phyloP scores from a whole-genome alignment of 2,113 vertebrate species.

The Megaptera novaeangliae region DNA sequence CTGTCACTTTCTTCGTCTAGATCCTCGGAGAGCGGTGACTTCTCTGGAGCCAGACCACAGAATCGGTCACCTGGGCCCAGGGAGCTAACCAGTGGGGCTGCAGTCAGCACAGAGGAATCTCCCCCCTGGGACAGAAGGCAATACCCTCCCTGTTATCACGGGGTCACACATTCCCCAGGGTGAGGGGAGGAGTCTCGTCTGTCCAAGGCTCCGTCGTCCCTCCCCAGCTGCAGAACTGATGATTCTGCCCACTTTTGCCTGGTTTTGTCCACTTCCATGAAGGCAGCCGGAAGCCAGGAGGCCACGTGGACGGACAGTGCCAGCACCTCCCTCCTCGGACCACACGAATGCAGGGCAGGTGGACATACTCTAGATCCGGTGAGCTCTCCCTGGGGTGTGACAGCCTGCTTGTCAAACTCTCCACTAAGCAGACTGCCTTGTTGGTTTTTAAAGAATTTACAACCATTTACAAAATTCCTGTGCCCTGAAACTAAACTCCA shows the following conservation, averaged over 20 bases:
- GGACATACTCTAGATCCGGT: not conserved
- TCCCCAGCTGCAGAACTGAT: not conserved
- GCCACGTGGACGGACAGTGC: accelerated
- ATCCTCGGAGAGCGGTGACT: not conserved
- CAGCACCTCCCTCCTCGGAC: not conserved
- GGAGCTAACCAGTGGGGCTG: not conserved
- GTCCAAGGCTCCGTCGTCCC: not conserved
- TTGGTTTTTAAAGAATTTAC: not conserved
- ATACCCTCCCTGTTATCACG: not conserved
- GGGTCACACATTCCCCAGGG: too few species aligned
- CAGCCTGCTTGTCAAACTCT: not conserved
- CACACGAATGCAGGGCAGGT: not conserved
- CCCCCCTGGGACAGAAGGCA: not conserved
- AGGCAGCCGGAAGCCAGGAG: not conserved
- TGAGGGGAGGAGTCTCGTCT: not conserved
- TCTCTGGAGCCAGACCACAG: not conserved
- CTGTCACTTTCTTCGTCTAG: not conserved
- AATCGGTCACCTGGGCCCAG: not conserved
- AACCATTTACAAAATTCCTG: not conserved
- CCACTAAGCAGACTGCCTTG: not conserved
- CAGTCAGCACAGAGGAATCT: too few species aligned
- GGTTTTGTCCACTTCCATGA: not conserved
- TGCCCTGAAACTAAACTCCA: not conserved
- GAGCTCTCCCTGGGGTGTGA: not conserved
- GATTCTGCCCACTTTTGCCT: not conserved